phyloP scores from a whole-genome alignment of 1,140 invertebrate species.

The Tetragnatha versicolor region DNA sequence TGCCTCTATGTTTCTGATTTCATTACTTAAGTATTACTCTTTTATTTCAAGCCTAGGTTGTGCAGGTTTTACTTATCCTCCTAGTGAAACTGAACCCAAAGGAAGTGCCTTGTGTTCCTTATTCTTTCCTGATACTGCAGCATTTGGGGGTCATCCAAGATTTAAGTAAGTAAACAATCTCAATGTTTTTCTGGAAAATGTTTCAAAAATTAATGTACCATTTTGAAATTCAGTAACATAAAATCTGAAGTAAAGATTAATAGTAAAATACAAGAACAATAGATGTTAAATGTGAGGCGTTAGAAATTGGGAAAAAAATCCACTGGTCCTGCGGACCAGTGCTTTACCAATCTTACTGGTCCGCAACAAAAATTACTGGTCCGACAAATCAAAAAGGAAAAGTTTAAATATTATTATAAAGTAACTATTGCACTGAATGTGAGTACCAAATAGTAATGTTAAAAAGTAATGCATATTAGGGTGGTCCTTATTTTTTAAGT shows the following conservation, averaged over 20 bases:
- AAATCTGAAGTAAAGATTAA: neutral
- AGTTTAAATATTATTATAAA: too few species aligned
- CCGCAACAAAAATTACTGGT: too few species aligned
- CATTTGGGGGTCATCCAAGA: constrained; percentile 91
- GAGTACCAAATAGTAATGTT: too few species aligned
- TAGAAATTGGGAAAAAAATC: too few species aligned
- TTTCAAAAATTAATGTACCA: neutral
- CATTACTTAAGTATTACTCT: neutral
- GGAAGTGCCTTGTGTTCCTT: constrained; percentile 81
- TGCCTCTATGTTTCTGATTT: too few species aligned
- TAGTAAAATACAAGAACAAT: neutral
- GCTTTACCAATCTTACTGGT: too few species aligned
- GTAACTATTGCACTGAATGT: too few species aligned
- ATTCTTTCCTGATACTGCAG: constrained; percentile 95
- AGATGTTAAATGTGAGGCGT: neutral
- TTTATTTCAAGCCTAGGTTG: constrained; percentile 78
- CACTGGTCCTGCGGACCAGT: too few species aligned
- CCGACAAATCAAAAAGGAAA: too few species aligned
- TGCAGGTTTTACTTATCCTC: constrained; percentile 86
- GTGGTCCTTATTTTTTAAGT: too few species aligned
- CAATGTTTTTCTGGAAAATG: neutral
- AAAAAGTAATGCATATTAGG: too few species aligned
- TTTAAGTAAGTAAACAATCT: constrained; percentile 69
- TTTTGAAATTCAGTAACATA: neutral
- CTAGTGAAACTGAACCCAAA: constrained; percentile 73